Conservation (phyloP, 2,888 invertebrate species). For the Cepaea hortensis region DNA sequence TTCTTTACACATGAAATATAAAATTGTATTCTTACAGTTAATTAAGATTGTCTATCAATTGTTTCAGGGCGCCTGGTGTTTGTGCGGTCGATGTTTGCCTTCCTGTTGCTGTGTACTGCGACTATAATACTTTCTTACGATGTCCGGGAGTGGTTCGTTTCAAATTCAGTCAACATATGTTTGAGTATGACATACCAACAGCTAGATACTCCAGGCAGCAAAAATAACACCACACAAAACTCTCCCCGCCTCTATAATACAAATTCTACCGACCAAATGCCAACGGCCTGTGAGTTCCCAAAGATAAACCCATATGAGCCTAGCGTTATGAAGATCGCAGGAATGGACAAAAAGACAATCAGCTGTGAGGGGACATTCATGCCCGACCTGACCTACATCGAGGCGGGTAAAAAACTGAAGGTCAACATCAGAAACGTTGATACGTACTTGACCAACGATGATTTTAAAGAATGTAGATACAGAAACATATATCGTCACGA, state of each 20-base stretch:
- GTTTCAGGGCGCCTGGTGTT: no score
- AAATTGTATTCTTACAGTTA: no score
- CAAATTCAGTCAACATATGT: no score
- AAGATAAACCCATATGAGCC: conserved; percentile 64
- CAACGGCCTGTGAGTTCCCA: conserved; percentile 60
- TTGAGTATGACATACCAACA: no score
- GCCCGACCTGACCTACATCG: conserved; percentile 44
- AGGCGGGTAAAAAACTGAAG: conserved; percentile 54
- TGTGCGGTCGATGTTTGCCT: no score
- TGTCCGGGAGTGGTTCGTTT: not conserved
- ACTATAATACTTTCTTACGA: no score
- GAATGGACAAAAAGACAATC: conserved; percentile 57
- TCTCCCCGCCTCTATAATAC: no score
- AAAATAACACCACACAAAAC: no score
- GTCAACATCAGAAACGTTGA: conserved; percentile 50
- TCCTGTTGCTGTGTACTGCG: no score
- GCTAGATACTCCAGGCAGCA: no score
- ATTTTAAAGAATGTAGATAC: conserved; percentile 4
- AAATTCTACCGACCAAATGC: conserved; percentile 61
- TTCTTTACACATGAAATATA: no score
- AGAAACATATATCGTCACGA: conserved; percentile 17
- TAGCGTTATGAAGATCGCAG: conserved; percentile 63
- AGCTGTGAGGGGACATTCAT: conserved; percentile 46
- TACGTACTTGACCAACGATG: conserved; percentile 33
- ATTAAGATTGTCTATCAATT: no score